Base-by-base conservation (phyloP, 1,140 invertebrate species). In the Nasonia longicornis region DNA sequence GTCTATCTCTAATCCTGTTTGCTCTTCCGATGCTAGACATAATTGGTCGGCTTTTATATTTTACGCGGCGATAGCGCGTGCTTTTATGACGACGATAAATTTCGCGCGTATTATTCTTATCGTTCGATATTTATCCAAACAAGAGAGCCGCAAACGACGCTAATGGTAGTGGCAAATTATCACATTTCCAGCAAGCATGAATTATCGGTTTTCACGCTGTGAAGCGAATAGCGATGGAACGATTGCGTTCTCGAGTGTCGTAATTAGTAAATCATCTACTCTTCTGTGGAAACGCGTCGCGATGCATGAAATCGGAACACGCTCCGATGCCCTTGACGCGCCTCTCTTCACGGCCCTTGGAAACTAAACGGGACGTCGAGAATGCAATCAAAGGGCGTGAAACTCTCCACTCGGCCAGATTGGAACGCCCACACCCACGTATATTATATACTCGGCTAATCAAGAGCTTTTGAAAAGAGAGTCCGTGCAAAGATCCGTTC, bases 251-350 rank as follows among this genome's bases (percentile, higher is more conserved):
- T 12, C 38, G 31, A 70, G 38, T 72, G 29, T 67, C 48, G n/a
- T 73, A 77, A 77, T 81, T 81, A 69, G 67, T 38, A 77, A 77
- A 77, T 77, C 45, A 77, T 45, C 74, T 22, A 14, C 8, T 63
- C n/a, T 42, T 35, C 48, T 31, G 63, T 29, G 75, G 81, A 78
- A 82, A 82, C 71, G 81, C 81, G 31, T 82, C 81, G 63, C 31
- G 76, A 63, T 82, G 81, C 81, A 69, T 82, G 81, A 82, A 82
- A 82, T 78, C 52, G 76, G 29, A 69, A 64, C 38, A 81, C 80
- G 80, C 74, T 81, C 58, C 52, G 48, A 45, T 81, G 80, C 66
- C 52, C 75, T 29, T 22, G 35, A 38, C 70, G 42, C 38, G 14
- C 16, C 42, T 66, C 52, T 64, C 58, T 74, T 35, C 38, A 58